Base-by-base conservation (phyloP, 2,888 invertebrate species). In the Cheilosia scutellata region DNA sequence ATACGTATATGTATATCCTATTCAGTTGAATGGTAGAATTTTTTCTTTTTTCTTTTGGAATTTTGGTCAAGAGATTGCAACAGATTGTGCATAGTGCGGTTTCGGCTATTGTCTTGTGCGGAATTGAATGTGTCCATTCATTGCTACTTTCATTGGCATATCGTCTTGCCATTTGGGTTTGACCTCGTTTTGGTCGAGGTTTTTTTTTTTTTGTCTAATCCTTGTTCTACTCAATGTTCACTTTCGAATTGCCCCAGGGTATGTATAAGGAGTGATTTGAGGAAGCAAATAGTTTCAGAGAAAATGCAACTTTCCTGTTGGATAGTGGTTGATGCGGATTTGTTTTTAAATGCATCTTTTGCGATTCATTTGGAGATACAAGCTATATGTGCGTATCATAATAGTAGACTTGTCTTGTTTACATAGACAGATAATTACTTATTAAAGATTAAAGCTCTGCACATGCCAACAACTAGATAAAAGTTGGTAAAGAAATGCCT, bases 61-160 rank as follows among this genome's bases (percentile, higher is more conserved):
- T 65, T 7, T 31, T 51, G 51, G 27, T n/a, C 65, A 65, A 51
- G n/a, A 25, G 65, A 65, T 65, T 65, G 65, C 65, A 65, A 40
- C 51, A 51, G 65, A 65, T 65, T 65, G 65, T 65, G 65, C 20
- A 62, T 60, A 20, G 49, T 49, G 49, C 33, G 63, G 42, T n/a
- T 47, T 51, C 27, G n/a, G 40, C 31, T n/a, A 40, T 27, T 60
- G 60, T 60, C 60, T 20, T 58, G 37, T 40, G 60, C 37, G 40
- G 27, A 60, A 37, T n/a, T 40, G 60, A 42, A 60, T 60, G 42
- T 42, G 42, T 42, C 13, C 27, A 62, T 40, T 58, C 40, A 27
- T 29, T 47, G 13, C 42, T 13, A 53, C n/a, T 29, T 27, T 55
- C 55, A 55, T 55, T 55, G 55, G 55, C n/a, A 31, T 51, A 51